Evolutionary conservation across 2,113 vertebrate genomes (phyloP), one percentile per base, ranked within the genome.

Genomic region (Cryptotis parvus): DNA sequence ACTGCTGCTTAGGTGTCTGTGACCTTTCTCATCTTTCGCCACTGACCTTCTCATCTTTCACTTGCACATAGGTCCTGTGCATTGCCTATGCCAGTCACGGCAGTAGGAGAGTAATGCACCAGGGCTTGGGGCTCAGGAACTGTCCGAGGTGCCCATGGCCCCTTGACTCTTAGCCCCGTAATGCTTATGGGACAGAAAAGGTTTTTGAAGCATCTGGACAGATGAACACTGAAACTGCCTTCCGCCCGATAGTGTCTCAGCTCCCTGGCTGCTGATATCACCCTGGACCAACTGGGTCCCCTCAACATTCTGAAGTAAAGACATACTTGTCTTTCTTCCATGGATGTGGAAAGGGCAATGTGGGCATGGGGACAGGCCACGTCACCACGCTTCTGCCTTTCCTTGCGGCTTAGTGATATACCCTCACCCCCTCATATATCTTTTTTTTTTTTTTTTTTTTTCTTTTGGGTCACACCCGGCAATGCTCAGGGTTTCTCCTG

Each of bases 151-250:
- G 26, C 74, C 37, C 76, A 24, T 75, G 87, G 84, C 43, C 4
- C 66, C 74, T 55, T 87, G 73, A 66, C 69, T 81, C 55, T 39
- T 39, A n/a, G 3, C 39, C 33, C 29, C 3, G 0, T 87, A 91
- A 89, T 77, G 63, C 90, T 89, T 91, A 74, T 29, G 63, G 68
- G 65, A 74, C 86, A 77, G 81, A 94, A 90, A 39, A 87, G 58
- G 79, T 52, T 27, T n/a, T 69, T 77, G 65, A 92, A 75, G 76
- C 1, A 1, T 72, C 73, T 29, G 72, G 65, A 43, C 73, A 69
- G 79, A 92, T 55, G 74, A 31, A 35, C 29, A 9, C n/a, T 45
- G 55, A 43, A 45, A 49, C 69, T 74, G 49, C 87, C 37, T 55
- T 92, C n/a, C 41, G 66, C 55, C 22, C 49, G 0, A 1, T 66